Conservation (phyloP, 2,797 vertebrate species). For the Enteromius unitaeniatus region DNA sequence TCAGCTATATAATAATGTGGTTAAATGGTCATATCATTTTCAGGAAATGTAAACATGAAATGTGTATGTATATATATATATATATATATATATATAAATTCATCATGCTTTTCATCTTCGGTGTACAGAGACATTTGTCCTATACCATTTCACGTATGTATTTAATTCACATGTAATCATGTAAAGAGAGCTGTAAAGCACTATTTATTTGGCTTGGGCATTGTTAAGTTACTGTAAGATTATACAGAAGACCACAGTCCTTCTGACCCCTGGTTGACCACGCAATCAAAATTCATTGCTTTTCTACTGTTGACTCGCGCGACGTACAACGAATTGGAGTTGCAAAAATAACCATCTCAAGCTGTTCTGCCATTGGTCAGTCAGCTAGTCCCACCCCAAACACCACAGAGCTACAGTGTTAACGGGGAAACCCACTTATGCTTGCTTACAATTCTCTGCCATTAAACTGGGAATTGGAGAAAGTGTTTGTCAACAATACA, state of each 20-base stretch:
- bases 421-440: neutral
- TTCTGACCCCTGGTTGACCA: constrained; percentile 15
- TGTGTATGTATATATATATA: neutral
- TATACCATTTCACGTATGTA: constrained; percentile 37
- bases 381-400: neutral
- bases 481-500: neutral
- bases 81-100: constrained; percentile 10
- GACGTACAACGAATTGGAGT: neutral
- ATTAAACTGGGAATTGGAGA: neutral
- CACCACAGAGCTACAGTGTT: constrained; percentile 8
- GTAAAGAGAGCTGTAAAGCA: constrained; percentile 35
- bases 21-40: constrained; percentile 19
- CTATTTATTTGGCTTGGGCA: constrained; percentile 41
- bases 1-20: constrained; percentile 34
- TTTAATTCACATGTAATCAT: constrained; percentile 38
- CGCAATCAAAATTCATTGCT: constrained; percentile 13
- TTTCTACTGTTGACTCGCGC: neutral
- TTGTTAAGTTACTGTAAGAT: constrained; percentile 7
- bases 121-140: constrained; percentile 34
- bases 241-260: neutral
- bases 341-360: constrained; percentile 3
- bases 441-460: constrained; percentile 25
- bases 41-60: constrained; percentile 6
- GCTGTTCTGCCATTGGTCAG: neutral
- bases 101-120: constrained; percentile 32